Evolutionary conservation across 1,140 invertebrate genomes (phyloP).

Genomic region (Tetramorium simillimum): DNA sequence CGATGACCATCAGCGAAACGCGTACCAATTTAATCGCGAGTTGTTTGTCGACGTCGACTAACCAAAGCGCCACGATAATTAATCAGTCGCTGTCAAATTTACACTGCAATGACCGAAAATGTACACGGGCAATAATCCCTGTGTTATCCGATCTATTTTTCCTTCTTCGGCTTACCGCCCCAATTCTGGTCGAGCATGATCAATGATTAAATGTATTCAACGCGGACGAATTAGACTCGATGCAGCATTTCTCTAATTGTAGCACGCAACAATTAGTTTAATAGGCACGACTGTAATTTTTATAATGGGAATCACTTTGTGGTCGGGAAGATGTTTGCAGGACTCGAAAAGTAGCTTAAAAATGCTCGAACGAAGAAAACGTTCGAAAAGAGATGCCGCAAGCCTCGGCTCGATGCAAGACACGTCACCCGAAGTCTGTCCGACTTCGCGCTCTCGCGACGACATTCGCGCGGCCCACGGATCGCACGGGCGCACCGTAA

Average conservation of each 20-base stretch:
- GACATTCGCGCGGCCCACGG: conserved; percentile 10
- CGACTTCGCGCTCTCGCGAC: conserved; percentile 10
- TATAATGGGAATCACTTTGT: neutral
- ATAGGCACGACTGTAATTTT: neutral
- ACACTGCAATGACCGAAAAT: conserved; percentile 4
- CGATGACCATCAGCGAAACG: neutral
- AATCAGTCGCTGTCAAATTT: conserved; percentile 22
- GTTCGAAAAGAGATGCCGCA: neutral
- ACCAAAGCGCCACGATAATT: conserved; percentile 11
- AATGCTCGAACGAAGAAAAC: neutral
- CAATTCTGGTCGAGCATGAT: neutral
- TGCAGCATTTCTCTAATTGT: neutral
- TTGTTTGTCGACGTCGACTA: conserved; percentile 9
- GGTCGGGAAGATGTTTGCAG: neutral
- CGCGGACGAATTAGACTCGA: neutral
- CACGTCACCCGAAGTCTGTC: neutral
- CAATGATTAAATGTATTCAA: neutral
- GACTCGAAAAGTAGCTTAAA: neutral
- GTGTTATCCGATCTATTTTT: neutral
- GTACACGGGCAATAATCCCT: neutral
- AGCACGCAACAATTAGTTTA: neutral
- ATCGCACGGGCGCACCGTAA: conserved; percentile 51
- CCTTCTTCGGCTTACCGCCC: neutral
- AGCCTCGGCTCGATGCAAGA: neutral
- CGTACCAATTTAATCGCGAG: conserved; percentile 1